Conservation (phyloP, 35 echinoderm and acorn worm genomes). For the Patiria miniata region DNA sequence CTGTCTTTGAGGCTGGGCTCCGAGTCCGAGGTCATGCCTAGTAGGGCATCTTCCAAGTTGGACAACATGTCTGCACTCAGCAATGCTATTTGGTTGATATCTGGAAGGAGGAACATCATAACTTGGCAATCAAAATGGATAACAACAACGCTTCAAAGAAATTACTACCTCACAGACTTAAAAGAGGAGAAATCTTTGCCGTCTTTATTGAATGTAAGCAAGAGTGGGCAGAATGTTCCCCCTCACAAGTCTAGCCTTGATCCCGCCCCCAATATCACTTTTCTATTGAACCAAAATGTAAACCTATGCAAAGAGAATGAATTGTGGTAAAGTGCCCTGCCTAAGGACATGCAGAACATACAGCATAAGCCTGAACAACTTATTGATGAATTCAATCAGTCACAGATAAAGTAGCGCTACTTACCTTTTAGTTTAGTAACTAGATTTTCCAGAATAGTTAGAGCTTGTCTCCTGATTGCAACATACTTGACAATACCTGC, state of each 20-base stretch:
- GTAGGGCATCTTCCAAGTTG: conserved; percentile 48
- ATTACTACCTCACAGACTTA: neutral
- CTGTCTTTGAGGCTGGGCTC: conserved; percentile 63
- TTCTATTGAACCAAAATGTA: too few relatives aligned
- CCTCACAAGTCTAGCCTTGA: too few relatives aligned
- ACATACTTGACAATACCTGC: conserved; percentile 75
- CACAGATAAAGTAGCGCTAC: conserved; percentile 22
- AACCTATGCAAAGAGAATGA: too few relatives aligned
- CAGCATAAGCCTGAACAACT: too few relatives aligned
- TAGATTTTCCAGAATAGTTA: conserved; percentile 60
- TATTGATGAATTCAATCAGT: too few relatives aligned
- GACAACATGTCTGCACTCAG: conserved; percentile 35
- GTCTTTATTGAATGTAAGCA: too few relatives aligned
- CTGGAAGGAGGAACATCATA: conserved; percentile 4
- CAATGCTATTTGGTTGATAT: conserved; percentile 31
- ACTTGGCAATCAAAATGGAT: neutral
- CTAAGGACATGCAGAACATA: too few relatives aligned
- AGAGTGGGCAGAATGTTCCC: too few relatives aligned
- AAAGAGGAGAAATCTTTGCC: neutral
- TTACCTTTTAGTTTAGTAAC: conserved; percentile 57
- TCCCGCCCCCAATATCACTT: too few relatives aligned
- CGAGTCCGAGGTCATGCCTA: conserved; percentile 60
- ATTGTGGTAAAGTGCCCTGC: too few relatives aligned
- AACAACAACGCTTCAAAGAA: too few relatives aligned
- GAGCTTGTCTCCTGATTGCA: conserved; percentile 72